Evolutionary conservation across 2,797 vertebrate species (phyloP), one percentile per base, ranked within the genome.

Genomic region (Luscinia megarhynchos): DNA sequence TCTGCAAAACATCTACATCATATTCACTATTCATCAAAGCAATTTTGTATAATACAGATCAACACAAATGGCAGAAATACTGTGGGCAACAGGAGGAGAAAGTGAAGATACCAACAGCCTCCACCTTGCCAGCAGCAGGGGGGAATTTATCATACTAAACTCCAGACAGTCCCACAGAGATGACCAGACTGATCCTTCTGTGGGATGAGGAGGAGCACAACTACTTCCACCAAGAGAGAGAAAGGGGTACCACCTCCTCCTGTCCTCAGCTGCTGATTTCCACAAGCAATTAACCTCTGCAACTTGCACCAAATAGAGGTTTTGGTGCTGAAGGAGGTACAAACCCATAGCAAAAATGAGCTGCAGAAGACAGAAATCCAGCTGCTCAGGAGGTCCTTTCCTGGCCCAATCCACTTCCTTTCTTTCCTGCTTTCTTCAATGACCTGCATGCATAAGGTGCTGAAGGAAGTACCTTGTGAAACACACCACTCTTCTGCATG

Each of bases 141-240:
- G 11, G 18, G 48, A 51, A 74, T 76, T 63, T 19, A 18, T 67
- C 24, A 23, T 2, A 64, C 50, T 26, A 3, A 76, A 55, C 11
- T 66, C 10, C 36, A 62, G 19, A 29, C 0, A 79, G 13, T 5
- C 12, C 14, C 62, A 51, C n/a, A 46, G 38, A 73, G 51, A 6
- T 48, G 36, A 58, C 21, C 24, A 62, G 43, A 34, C 15, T 34
- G 29, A 17, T 4, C 13, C 12, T 23, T 10, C 22, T 11, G n/a
- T 30, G 74, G 2, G 17, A 76, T 3, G 8, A 43, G 20, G 18
- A 67, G 29, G 24, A 48, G 12, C n/a, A 57, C 3, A 36, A 29
- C 5, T 1, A 0, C 24, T 40, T 54, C 46, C n/a, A 45, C 8
- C 45, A 11, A 43, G 0, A 85, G 17, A 24, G 17, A 24, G 16